A percentile compares a stretch with the other conserved stretches of the same genome.
These are phyloP conservation scores for Ctenosaura bakeri DNA, from an alignment of 2,797 vertebrate genomes.

Conservation along the genomic window DNA sequence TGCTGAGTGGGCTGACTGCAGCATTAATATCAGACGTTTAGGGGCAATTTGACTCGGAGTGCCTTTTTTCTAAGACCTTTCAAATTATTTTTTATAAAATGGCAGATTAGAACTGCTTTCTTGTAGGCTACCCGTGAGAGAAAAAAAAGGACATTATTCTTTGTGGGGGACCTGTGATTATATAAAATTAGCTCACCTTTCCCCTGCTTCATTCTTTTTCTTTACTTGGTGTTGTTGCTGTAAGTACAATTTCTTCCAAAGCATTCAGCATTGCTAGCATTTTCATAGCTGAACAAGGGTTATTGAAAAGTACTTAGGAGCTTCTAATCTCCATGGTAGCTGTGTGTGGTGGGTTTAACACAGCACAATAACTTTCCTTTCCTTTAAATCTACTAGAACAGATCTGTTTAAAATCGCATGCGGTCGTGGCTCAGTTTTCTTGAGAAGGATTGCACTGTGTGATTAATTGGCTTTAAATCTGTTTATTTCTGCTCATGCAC, in stretches of 20 bases:
- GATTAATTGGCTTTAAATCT: accelerated
- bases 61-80: slow-evolving; percentile 41
- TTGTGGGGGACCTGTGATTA: slow-evolving; percentile 33
- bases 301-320: slow-evolving; percentile 56
- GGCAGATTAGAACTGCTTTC: slow-evolving; percentile 45
- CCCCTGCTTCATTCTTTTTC: slow-evolving; percentile 36
- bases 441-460: slow-evolving; percentile 6
- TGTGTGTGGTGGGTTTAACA: slow-evolving; percentile 20
- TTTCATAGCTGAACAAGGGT: slow-evolving; percentile 49
- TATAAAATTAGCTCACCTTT: too few relatives aligned
- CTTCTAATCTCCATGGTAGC: slow-evolving; percentile 73
- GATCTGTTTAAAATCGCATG: not conserved
- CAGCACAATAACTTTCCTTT: not conserved
- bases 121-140: slow-evolving; percentile 19
- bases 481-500: too few relatives aligned
- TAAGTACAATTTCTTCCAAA: slow-evolving; percentile 55
- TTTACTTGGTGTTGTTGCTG: slow-evolving; percentile 49
- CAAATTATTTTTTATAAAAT: slow-evolving; percentile 10
- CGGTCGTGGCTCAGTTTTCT: not conserved
- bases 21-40: not conserved
- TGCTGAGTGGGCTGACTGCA: not conserved
- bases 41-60: slow-evolving; percentile 34
- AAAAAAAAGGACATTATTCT: not conserved
- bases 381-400: slow-evolving; percentile 7
- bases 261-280: slow-evolving; percentile 48